Conservation (phyloP, 2,888 invertebrate species). For the Xylota segnis region DNA sequence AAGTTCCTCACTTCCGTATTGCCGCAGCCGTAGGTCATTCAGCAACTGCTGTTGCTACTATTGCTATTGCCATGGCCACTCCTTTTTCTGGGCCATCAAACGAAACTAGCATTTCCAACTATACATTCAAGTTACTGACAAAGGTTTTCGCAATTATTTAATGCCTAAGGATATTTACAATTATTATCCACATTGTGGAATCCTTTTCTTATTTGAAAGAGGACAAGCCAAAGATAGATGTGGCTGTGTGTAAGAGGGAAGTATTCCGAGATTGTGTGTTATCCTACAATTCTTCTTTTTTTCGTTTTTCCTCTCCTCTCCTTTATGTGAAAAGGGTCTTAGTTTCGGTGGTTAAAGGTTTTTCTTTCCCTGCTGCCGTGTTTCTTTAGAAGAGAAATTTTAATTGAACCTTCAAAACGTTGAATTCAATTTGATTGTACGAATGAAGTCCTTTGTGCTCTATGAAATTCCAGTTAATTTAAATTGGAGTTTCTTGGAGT, state of each 20-base stretch:
- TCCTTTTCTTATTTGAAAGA: constrained; percentile 17
- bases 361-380: background rate
- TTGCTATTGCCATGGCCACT: constrained; percentile 28
- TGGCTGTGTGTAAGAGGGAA: background rate
- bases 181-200: constrained; percentile 52
- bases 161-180: constrained; percentile 42
- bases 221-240: background rate
- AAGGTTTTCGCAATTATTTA: constrained; percentile 46
- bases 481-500: background rate
- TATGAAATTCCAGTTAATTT: background rate
- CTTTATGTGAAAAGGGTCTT: background rate
- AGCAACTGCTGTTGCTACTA: constrained; percentile 22
- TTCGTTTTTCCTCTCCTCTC: background rate
- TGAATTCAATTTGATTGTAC: background rate
- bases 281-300: background rate
- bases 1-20: background rate
- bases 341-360: constrained; percentile 7
- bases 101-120: constrained; percentile 48
- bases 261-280: background rate
- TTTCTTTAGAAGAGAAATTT: constrained; percentile 5
- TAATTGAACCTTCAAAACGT: constrained; percentile 10
- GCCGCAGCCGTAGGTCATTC: constrained; percentile 30
- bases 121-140: constrained; percentile 35
- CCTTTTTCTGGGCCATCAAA: constrained; percentile 51
- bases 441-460: background rate